Base-by-base conservation (phyloP, 2,888 invertebrate species). In the Himalopsyche tibetana region DNA sequence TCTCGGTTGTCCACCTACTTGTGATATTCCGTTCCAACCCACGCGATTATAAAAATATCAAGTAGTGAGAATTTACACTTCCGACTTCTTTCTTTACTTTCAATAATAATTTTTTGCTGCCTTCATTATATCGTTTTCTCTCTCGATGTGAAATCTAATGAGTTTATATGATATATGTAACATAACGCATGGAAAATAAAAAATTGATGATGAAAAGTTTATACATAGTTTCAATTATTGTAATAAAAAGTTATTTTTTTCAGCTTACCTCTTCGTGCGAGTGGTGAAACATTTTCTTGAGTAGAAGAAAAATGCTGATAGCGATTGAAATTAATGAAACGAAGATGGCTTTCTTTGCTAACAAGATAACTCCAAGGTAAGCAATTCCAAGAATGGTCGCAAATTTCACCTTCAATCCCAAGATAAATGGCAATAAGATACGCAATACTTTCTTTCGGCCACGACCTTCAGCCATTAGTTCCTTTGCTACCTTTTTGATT, bases 281-380 rank as follows among this genome's bases (percentile, higher is more conserved):
- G 42, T 69, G 79, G 42, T 38, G 17, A 89, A 92, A 90, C 79
- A 91, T 90, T 84, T 90, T 89, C 86, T 89, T 91, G 19, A 92
- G 87, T 92, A 91, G 87, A 40, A 93, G 90, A 91, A 94, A 94
- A 83, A 93, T 92, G 38, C 94, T 94, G 89, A 95, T 91, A 89
- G 94, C 93, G 89, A 95, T 92, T 4, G 95, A 95, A 88, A 95
- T 91, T 85, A 95, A 90, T 9, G 94, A 94, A 2, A 94, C 93
- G 88, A 95, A 90, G 89, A 95, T 91, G 83, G 95, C 95, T 90
- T 95, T 95, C 92, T 95, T 95, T 89, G 95, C 95, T 89, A 95
- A 90, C 88, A 95, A 90, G 80, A 94, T 93, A 88, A 95, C 92
- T 82, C 92, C 94, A 90, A 95, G 92, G 91, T 94, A 94, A 40